Conservation (phyloP, 2,888 invertebrate genomes). For the Melitaea athalia region DNA sequence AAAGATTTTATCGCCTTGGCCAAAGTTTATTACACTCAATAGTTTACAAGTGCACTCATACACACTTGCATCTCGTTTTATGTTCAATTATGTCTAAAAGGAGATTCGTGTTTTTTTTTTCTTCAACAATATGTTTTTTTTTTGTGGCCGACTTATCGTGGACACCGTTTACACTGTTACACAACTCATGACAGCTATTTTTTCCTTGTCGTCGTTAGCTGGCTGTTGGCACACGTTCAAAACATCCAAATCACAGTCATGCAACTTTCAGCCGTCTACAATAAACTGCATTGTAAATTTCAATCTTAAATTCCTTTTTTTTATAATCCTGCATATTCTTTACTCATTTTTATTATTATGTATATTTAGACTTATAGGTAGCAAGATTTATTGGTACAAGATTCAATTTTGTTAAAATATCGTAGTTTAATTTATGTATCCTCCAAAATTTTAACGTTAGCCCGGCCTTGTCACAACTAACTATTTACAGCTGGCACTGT, state of each 20-base stretch:
- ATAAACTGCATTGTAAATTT: conserved; percentile 31
- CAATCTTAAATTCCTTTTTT: conserved; percentile 2
- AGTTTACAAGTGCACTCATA: conserved; percentile 28
- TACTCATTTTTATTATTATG: too few species aligned
- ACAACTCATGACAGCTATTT: conserved; percentile 75
- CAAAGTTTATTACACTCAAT: conserved; percentile 29
- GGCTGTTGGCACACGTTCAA: conserved; percentile 70
- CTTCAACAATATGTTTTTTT: conserved; percentile 11
- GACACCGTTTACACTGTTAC: conserved; percentile 45
- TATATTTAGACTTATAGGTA: neutral
- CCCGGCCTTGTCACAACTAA: conserved; percentile 37
- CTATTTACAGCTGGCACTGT: conserved; percentile 37
- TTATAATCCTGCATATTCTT: neutral
- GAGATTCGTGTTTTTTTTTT: neutral
- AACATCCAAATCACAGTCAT: conserved; percentile 47
- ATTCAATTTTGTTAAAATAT: neutral
- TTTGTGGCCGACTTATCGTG: conserved; percentile 36
- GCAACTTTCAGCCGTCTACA: conserved; percentile 35
- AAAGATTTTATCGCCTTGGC: conserved; percentile 32
- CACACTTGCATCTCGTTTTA: conserved; percentile 11
- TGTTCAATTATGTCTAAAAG: conserved; percentile 6
- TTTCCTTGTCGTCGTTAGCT: conserved; percentile 72
- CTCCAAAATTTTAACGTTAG: conserved; percentile 15
- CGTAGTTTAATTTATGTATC: neutral
- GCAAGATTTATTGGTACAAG: neutral